Evolutionary conservation across 2,888 invertebrate genomes (phyloP).

Genomic region (Liodrosophila aerea): DNA sequence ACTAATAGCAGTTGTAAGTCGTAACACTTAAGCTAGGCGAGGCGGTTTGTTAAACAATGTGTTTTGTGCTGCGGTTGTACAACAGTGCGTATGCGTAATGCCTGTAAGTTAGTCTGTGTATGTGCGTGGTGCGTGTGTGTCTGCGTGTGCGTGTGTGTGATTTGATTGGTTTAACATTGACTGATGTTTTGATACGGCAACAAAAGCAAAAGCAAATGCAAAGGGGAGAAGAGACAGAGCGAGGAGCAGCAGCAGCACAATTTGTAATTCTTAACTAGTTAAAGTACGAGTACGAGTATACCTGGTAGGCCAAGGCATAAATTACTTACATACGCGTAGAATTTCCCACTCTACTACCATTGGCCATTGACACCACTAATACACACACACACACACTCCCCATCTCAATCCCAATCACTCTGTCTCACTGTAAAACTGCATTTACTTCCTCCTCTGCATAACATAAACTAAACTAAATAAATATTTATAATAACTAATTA

Average conservation of each 20-base stretch:
- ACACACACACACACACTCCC: constrained; percentile 15
- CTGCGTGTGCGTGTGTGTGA: constrained; percentile 5
- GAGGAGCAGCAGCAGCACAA: neutral
- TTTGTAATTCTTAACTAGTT: constrained; percentile 32
- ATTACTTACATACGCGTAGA: constrained; percentile 22
- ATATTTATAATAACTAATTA: constrained; percentile 30
- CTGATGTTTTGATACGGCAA: constrained; percentile 50
- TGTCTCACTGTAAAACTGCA: constrained; percentile 58
- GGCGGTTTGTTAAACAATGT: constrained; percentile 64
- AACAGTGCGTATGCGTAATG: constrained; percentile 52
- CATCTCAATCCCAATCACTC: constrained; percentile 19
- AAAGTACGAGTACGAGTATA: constrained; percentile 52
- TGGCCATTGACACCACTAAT: constrained; percentile 15
- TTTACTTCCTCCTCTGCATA: constrained; percentile 49
- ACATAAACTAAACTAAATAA: constrained; percentile 30
- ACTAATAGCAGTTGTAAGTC: constrained; percentile 54
- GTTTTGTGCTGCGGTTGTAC: constrained; percentile 33
- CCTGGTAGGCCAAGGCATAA: constrained; percentile 60
- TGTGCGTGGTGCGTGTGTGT: constrained; percentile 1
- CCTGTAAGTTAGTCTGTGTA: constrained; percentile 5
- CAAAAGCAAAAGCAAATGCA: neutral
- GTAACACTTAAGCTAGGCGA: constrained; percentile 38
- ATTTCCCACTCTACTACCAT: neutral
- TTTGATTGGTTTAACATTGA: constrained; percentile 41
- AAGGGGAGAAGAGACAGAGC: constrained; percentile 6